Evolutionary conservation across 2,888 invertebrate genomes (phyloP).

Genomic region (Aporophyla lueneburgensis): DNA sequence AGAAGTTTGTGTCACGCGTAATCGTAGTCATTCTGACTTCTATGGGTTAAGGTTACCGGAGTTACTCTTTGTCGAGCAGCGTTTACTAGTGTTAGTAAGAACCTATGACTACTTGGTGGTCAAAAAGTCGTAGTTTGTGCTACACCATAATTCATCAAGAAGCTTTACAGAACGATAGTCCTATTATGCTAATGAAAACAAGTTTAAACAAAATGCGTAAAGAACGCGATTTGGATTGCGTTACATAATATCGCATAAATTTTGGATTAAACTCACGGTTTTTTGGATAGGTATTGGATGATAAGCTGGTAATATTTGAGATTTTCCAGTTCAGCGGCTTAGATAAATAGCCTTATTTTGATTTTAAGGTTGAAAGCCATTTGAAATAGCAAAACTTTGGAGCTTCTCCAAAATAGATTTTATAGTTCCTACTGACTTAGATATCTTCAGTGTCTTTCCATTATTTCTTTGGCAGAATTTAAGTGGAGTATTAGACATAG

Average conservation of each 20-base stretch:
- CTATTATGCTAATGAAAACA: too few relatives aligned
- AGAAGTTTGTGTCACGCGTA: conserved; percentile 18
- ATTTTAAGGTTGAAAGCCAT: conserved; percentile 38
- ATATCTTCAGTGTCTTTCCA: conserved; percentile 26
- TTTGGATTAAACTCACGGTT: not conserved
- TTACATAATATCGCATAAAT: too few relatives aligned
- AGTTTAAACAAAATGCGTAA: too few relatives aligned
- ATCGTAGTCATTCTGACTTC: conserved; percentile 10
- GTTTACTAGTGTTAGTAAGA: too few relatives aligned
- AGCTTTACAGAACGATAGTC: too few relatives aligned
- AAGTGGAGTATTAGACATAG: conserved; percentile 5
- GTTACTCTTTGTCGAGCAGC: too few relatives aligned
- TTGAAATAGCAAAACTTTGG: conserved; percentile 51
- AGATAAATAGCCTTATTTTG: conserved; percentile 37
- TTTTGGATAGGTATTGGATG: too few relatives aligned
- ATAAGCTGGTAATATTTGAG: not conserved
- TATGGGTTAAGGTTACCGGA: not conserved
- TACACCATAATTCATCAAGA: too few relatives aligned
- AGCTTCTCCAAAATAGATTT: conserved; percentile 57
- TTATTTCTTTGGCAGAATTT: conserved; percentile 49
- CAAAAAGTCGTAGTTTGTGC: too few relatives aligned
- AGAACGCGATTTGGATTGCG: too few relatives aligned
- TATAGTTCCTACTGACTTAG: conserved; percentile 28
- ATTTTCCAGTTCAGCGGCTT: not conserved
- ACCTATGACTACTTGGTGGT: too few relatives aligned